phyloP scores from a whole-genome alignment of 1,140 invertebrate genomes.

The Orchestia grillus region DNA sequence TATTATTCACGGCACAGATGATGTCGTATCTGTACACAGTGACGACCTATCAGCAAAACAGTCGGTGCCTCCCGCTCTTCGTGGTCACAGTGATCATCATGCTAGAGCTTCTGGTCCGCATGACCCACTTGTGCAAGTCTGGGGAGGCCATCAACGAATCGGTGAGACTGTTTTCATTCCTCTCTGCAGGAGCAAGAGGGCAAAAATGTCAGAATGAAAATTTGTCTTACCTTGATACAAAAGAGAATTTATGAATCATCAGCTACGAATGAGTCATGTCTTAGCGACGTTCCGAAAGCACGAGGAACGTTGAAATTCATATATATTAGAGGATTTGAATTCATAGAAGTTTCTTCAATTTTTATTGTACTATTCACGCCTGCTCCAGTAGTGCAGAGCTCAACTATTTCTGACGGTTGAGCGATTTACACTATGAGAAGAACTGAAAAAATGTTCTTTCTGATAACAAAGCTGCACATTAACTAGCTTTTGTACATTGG shows the following conservation, averaged over 20 bases:
- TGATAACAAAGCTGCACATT: not conserved
- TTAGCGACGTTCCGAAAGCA: too few species aligned
- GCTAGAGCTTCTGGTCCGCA: not conserved
- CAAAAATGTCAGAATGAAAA: not conserved
- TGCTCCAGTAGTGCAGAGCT: not conserved
- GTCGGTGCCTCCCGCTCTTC: slow-evolving; percentile 6
- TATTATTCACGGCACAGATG: slow-evolving; percentile 31
- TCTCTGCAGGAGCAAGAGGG: not conserved
- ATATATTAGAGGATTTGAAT: too few species aligned
- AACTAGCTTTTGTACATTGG: not conserved
- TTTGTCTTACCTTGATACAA: not conserved
- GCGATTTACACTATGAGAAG: not conserved
- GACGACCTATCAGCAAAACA: slow-evolving; percentile 14
- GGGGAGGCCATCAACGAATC: not conserved
- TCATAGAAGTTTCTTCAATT: not conserved
- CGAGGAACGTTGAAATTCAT: too few species aligned
- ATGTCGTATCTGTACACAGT: slow-evolving; percentile 39
- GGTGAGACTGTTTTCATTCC: not conserved
- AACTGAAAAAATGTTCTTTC: not conserved
- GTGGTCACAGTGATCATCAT: not conserved
- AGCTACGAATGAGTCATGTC: not conserved
- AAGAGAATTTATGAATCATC: not conserved
- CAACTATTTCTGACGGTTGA: not conserved
- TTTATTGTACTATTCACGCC: not conserved
- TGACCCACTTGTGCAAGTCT: not conserved